These are phyloP conservation scores for Megalurothrips usitatus DNA, from an alignment of 2,888 invertebrate genomes.

Conservation along the genomic window DNA sequence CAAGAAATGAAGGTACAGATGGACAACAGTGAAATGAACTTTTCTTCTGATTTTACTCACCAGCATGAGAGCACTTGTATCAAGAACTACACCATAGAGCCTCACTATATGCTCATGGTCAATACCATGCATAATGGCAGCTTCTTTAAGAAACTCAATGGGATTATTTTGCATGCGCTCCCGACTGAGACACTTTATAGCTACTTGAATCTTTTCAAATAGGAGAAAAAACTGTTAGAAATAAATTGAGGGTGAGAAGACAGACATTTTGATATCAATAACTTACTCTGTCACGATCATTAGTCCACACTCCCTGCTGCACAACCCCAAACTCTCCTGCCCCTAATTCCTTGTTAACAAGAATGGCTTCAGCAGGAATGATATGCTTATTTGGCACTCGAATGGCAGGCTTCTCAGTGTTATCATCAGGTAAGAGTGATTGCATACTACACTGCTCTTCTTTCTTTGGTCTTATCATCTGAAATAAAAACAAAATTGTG, in stretches of 20 bases:
- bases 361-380: conserved; percentile 80
- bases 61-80: conserved; percentile 71
- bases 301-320: conserved; percentile 96
- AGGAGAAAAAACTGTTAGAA: conserved; percentile 22
- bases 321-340: conserved; percentile 98
- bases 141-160: conserved; percentile 95
- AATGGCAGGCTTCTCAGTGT: conserved; percentile 46
- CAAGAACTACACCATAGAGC: conserved; percentile 94
- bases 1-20: neutral
- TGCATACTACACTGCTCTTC: conserved; percentile 42
- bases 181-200: conserved; percentile 91
- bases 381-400: conserved; percentile 81
- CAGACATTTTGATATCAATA: conserved; percentile 18
- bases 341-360: conserved; percentile 90
- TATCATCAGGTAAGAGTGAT: conserved; percentile 39
- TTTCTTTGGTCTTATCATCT: conserved; percentile 46
- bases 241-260: neutral
- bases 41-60: conserved; percentile 34
- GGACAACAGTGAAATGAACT: conserved; percentile 23
- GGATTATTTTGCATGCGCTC: conserved; percentile 95
- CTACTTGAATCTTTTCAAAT: conserved; percentile 76
- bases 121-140: conserved; percentile 96
- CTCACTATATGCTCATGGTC: conserved; percentile 95
- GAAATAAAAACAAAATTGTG: conserved; percentile 32
- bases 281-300: conserved; percentile 81